phyloP scores from a whole-genome alignment of 2,888 invertebrate genomes.

The Aradus depressus region DNA sequence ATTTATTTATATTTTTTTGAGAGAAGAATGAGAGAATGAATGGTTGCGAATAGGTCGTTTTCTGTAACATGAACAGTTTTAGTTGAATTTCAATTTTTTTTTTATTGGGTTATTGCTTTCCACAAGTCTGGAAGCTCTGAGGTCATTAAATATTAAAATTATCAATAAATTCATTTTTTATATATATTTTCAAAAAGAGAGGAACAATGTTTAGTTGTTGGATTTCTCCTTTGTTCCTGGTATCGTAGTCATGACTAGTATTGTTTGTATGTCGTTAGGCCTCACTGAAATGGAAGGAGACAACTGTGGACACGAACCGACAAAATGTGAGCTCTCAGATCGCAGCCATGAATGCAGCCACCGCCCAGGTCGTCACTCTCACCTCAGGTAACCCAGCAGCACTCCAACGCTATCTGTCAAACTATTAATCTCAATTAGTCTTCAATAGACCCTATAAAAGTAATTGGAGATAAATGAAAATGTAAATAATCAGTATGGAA shows the following conservation, averaged over 20 bases:
- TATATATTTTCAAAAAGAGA: neutral
- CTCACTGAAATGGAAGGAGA: conserved; percentile 87
- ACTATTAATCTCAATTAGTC: too few relatives aligned
- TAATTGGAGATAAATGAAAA: too few relatives aligned
- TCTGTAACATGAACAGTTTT: too few relatives aligned
- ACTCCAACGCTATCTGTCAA: neutral
- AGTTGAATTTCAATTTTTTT: too few relatives aligned
- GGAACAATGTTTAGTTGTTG: too few relatives aligned
- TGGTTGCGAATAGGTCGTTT: too few relatives aligned
- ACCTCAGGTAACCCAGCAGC: conserved; percentile 50
- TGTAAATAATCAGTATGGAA: too few relatives aligned
- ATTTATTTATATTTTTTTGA: too few relatives aligned
- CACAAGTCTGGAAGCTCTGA: neutral
- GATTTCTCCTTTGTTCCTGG: too few relatives aligned
- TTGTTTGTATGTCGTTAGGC: conserved; percentile 39
- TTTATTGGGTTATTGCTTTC: neutral
- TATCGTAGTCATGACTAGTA: neutral
- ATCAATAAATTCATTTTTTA: neutral
- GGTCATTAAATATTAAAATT: neutral
- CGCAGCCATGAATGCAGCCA: conserved; percentile 98
- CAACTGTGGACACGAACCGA: conserved; percentile 85
- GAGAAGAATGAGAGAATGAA: too few relatives aligned
- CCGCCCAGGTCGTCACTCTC: conserved; percentile 88
- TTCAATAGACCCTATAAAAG: too few relatives aligned
- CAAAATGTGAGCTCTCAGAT: conserved; percentile 94